phyloP scores from a whole-genome alignment of 2,888 invertebrate species.

The Drosophila putrida region DNA sequence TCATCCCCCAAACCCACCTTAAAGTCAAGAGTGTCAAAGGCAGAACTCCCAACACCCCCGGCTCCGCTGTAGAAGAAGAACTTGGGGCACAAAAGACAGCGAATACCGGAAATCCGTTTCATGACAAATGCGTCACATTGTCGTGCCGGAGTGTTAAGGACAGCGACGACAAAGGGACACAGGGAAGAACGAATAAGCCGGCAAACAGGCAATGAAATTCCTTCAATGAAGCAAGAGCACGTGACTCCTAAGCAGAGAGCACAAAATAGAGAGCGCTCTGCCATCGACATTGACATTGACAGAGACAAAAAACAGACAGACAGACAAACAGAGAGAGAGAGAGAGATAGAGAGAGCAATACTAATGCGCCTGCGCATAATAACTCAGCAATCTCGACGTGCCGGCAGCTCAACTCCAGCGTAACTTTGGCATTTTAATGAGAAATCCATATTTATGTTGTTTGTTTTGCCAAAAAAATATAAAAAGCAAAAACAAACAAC shows the following conservation, averaged over 20 bases:
- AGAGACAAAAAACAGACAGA: constrained; percentile 6
- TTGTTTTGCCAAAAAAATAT: constrained; percentile 69
- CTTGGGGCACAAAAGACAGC: constrained; percentile 58
- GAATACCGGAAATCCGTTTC: constrained; percentile 83
- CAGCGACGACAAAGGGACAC: neutral
- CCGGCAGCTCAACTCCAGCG: constrained; percentile 52
- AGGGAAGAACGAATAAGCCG: constrained; percentile 56
- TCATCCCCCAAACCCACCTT: constrained; percentile 10
- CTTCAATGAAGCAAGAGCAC: constrained; percentile 75
- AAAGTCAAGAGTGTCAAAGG: constrained; percentile 68
- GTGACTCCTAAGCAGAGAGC: constrained; percentile 57
- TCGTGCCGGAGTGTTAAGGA: constrained; percentile 67
- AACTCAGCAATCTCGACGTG: constrained; percentile 50
- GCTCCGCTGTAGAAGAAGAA: constrained; percentile 7
- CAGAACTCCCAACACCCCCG: constrained; percentile 17
- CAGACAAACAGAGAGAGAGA: constrained; percentile 11
- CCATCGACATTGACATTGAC: constrained; percentile 68
- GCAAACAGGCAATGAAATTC: constrained; percentile 75
- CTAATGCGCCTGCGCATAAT: constrained; percentile 39
- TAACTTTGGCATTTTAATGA: constrained; percentile 79
- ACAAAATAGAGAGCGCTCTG: constrained; percentile 35
- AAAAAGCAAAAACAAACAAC: constrained; percentile 32
- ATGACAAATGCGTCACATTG: constrained; percentile 78
- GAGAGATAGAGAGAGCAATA: neutral
- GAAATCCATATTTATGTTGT: constrained; percentile 81